phyloP scores from a whole-genome alignment of 1,140 invertebrate species.

The Heliconius eleuchia region DNA sequence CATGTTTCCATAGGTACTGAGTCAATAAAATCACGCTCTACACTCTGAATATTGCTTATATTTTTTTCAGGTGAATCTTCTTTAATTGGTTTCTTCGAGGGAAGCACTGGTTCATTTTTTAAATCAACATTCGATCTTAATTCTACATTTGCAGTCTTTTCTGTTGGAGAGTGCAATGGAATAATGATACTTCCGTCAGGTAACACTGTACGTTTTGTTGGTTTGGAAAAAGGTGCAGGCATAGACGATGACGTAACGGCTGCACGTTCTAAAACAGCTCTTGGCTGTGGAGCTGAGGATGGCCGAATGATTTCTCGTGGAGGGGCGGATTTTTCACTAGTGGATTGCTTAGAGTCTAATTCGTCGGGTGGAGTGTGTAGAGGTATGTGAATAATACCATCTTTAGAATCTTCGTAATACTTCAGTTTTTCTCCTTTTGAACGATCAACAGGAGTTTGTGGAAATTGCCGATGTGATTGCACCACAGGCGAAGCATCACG shows the following conservation, averaged over 20 bases:
- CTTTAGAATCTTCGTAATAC: conserved; percentile 83
- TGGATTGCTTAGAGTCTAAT: conserved; percentile 33
- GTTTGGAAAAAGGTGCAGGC: conserved; percentile 46
- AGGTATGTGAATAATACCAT: conserved; percentile 84
- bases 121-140: neutral
- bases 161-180: conserved; percentile 80
- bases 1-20: conserved; percentile 10
- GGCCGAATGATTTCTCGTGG: conserved; percentile 48
- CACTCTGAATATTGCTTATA: neutral
- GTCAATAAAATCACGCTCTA: neutral
- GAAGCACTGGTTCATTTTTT: neutral
- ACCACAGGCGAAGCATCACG: conserved; percentile 60
- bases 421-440: conserved; percentile 65
- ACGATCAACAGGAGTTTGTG: conserved; percentile 38
- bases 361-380: conserved; percentile 86
- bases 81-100: conserved; percentile 13
- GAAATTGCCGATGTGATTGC: conserved; percentile 50
- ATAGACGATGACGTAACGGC: conserved; percentile 25
- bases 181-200: conserved; percentile 81
- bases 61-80: conserved; percentile 15
- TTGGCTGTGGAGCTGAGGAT: conserved; percentile 57
- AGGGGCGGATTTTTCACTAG: conserved; percentile 26
- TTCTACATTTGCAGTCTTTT: conserved; percentile 43
- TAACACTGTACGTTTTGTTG: conserved; percentile 63
- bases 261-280: conserved; percentile 41